Evolutionary conservation across 1,140 invertebrate genomes (phyloP), one percentile per base, ranked within the genome.

Genomic region (Chironomus tepperi): DNA sequence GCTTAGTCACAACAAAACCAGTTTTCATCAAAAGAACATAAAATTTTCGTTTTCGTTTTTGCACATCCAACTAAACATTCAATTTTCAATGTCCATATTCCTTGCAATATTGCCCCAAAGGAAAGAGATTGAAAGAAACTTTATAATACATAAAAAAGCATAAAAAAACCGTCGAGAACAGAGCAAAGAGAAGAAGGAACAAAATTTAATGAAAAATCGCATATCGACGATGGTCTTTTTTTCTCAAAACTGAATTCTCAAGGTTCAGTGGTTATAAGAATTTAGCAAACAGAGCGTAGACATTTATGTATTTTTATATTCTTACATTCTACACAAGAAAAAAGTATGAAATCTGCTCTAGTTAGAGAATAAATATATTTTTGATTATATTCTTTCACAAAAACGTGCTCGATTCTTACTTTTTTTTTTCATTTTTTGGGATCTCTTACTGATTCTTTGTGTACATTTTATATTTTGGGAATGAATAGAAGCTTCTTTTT

Each of bases 201-300:
- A 12, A 57, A 57, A 57, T 57, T 57, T 12, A 57, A 57, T 57
- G n/a, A 15, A 57, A 67, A 70, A 70, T 70, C 65, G 65, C 65
- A 70, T 70, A 70, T 70, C 65, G 65, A 70, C n/a, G 65, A 70
- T 70, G 18, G 65, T 70, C 65, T 70, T 70, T 67, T 18, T 16
- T 70, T 18, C 19, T 70, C 6, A 70, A 19, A 70, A 19, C 9
- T 19, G 7, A 70, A 19, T 70, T 70, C 65, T 70, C 65, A 70
- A 70, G 65, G 65, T 70, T 70, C 65, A 70, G 5, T 70, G 16
- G 65, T 19, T 18, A 70, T 70, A 70, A 18, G 19, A 70, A 19
- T 21, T 70, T 7, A 70, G 65, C 65, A 70, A 70, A 70, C 65
- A 70, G 65, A 70, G 16, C 65, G 65, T 19, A 70, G 16, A 70